These are phyloP conservation scores for Erpetoichthys calabaricus DNA, from an alignment of 2,797 vertebrate species.

Conservation along the genomic window DNA sequence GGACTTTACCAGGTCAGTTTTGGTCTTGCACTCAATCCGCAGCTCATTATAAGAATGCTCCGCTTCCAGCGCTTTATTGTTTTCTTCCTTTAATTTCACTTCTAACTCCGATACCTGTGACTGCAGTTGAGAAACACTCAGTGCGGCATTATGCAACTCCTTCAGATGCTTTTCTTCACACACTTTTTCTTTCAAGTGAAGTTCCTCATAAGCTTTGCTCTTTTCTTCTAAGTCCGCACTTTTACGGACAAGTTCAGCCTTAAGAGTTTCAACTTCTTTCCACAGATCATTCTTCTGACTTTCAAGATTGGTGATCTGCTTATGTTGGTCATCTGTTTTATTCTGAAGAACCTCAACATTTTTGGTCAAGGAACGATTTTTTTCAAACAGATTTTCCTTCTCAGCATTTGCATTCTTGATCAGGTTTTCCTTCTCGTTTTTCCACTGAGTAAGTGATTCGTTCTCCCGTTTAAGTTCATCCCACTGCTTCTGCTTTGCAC, in stretches of 20 bases:
- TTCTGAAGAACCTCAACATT: slow-evolving; percentile 40
- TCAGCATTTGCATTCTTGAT: slow-evolving; percentile 48
- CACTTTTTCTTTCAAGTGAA: slow-evolving; percentile 40
- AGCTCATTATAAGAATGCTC: slow-evolving; percentile 45
- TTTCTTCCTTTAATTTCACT: slow-evolving; percentile 42
- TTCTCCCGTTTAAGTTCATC: slow-evolving; percentile 48
- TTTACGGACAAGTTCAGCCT: slow-evolving; percentile 50
- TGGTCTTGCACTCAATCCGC: slow-evolving; percentile 42
- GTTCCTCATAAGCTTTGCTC: slow-evolving; percentile 40
- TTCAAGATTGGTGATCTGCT: slow-evolving; percentile 45
- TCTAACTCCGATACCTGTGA: slow-evolving; percentile 48
- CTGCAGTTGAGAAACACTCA: slow-evolving; percentile 52
- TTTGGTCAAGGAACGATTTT: slow-evolving; percentile 50
- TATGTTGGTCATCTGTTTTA: slow-evolving; percentile 24
- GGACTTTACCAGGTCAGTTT: slow-evolving; percentile 38
- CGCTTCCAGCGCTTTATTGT: slow-evolving; percentile 38
- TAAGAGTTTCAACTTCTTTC: slow-evolving; percentile 50
- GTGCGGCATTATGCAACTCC: slow-evolving; percentile 57
- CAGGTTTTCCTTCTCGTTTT: slow-evolving; percentile 54
- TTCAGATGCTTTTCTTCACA: slow-evolving; percentile 58
- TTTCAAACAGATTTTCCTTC: slow-evolving; percentile 48
- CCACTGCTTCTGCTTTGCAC: slow-evolving; percentile 46
- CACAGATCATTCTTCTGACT: slow-evolving; percentile 44
- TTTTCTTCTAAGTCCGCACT: slow-evolving; percentile 53
- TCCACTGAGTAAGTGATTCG: slow-evolving; percentile 56